Base-by-base conservation (phyloP, 2,888 invertebrate species). In the Lagria hirta region DNA sequence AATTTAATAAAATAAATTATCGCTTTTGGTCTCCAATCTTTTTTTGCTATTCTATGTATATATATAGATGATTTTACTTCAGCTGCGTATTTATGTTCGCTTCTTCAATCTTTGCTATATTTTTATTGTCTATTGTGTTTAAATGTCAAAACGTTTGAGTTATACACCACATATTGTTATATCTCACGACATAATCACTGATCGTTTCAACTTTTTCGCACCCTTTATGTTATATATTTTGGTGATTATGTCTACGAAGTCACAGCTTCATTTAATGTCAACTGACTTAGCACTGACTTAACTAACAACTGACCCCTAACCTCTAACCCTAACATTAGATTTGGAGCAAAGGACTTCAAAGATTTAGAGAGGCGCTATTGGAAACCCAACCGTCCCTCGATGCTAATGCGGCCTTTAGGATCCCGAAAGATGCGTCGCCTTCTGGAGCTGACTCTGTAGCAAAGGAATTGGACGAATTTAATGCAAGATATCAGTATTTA, bases 361-460 rank as follows among this genome's bases (percentile, higher is more conserved):
- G 86, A 54, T 95, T 88, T 78, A 80, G 83, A 51, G 90, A 90
- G 63, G 81, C 82, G 73, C 78, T 93, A 54, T 82, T 93, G 70
- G 88, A 89, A 62, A 79, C 85, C 34, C 89, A 88, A 64, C 89
- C 89, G 2, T 88, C 87, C 43, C 70, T 88, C 66, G 89, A 89
- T 73, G 81, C 65, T 40, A 66, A 62, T 52, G 64, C 68, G 16
- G 63, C 65, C 34, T 69, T 68, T 59, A 58, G 60, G 32, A 45
- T 73, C 61, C 51, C 59, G 41, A 52, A 71, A 38, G 65, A 71
- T 61, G 58, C 71, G 61, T 58, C 49, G 13, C 58, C 56, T 1
- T 58, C 64, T n/a, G 70, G 89, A 1, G 84, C 87, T n/a, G 90
- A 91, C 49, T 72, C 77, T 18, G 83, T 92, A 15, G 83, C 84